Conservation (phyloP, 2,113 vertebrate genomes). For the Clarias gariepinus region DNA sequence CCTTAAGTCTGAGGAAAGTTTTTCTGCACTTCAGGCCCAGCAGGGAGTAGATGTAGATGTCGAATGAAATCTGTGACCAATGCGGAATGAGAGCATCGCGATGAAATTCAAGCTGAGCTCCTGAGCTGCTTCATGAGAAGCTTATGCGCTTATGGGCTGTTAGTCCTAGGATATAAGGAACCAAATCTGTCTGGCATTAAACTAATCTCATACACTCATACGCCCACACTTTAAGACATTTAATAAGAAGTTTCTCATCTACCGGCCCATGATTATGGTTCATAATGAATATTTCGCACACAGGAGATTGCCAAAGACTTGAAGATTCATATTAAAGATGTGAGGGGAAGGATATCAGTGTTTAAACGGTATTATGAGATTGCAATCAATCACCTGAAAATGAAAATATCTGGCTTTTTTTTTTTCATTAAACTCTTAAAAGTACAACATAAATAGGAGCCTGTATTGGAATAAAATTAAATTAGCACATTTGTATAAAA, state of each 20-base stretch:
- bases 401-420: background rate
- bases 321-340: constrained; percentile 14
- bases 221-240: constrained; percentile 29
- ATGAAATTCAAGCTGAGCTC: constrained; percentile 24
- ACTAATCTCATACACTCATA: constrained; percentile 30
- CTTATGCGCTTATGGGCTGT: constrained; percentile 23
- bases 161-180: constrained; percentile 28
- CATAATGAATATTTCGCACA: constrained; percentile 18
- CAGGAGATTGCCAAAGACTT: constrained; percentile 14
- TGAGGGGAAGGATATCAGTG: background rate
- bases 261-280: constrained; percentile 20
- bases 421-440: constrained; percentile 6
- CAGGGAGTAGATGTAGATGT: constrained; percentile 1
- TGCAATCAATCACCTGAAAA: constrained; percentile 12
- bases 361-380: constrained; percentile 4
- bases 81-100: constrained; percentile 4
- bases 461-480: background rate
- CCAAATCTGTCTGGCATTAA: constrained; percentile 29
- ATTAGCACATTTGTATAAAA: too few species aligned
- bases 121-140: constrained; percentile 26
- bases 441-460: background rate
- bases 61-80: constrained; percentile 32
- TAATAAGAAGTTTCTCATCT: constrained; percentile 24
- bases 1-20: constrained; percentile 21
- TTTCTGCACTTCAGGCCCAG: background rate